A percentile compares a stretch with the other conserved stretches of the same genome.
Conservation (phyloP, 2,797 vertebrate genomes). For the Lutjanus argentimaculatus region DNA sequence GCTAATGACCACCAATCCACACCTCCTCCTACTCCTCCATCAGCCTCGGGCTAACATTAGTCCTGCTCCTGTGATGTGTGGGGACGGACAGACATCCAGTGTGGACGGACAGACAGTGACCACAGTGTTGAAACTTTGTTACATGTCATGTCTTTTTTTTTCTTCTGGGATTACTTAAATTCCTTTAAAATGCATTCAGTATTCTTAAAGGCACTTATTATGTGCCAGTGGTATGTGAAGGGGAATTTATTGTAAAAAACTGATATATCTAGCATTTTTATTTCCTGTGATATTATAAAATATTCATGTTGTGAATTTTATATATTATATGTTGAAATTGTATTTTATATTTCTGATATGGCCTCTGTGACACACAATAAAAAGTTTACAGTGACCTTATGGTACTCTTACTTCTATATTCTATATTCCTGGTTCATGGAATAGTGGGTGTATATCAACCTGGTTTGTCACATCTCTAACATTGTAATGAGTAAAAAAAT, state of each 20-base stretch:
- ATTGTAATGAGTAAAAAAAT: too few species aligned
- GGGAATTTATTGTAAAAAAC: neutral
- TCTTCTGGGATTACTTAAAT: too few species aligned
- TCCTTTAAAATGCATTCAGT: neutral
- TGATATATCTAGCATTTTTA: neutral
- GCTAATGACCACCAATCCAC: slow-evolving; percentile 71
- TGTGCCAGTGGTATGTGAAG: neutral
- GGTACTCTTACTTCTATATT: neutral
- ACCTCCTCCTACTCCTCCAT: slow-evolving; percentile 12
- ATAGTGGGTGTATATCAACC: too few species aligned
- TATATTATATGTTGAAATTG: neutral
- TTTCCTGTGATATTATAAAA: neutral
- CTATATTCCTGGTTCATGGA: too few species aligned
- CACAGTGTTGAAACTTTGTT: neutral
- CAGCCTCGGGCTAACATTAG: slow-evolving; percentile 6
- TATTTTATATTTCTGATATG: neutral
- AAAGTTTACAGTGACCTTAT: neutral
- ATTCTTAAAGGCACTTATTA: neutral
- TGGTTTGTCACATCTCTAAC: too few species aligned
- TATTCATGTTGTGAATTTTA: neutral
- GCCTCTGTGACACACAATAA: neutral
- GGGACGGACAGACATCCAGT: neutral
- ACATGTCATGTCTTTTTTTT: too few species aligned
- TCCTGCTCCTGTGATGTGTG: slow-evolving; percentile 7
- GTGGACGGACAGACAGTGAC: neutral